Evolutionary conservation across 2,888 invertebrate genomes (phyloP), one percentile per base, ranked within the genome.

Genomic region (Tenthredo notha): DNA sequence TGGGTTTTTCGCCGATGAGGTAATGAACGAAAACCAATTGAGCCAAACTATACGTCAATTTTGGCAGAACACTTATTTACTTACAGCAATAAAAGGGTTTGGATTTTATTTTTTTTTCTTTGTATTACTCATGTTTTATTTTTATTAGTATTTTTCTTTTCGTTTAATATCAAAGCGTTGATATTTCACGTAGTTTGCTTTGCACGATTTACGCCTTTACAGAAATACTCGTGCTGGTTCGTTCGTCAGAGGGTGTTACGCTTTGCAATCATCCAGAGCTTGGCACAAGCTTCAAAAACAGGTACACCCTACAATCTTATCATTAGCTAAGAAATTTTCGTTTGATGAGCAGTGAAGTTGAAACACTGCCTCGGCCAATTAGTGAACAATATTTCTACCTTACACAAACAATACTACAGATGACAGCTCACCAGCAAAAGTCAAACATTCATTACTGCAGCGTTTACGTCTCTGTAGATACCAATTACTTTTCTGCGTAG

Each of bases 271-370:
- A 25, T 61, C 61, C 61, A 2, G 25, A 25, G 61, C 61, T 61
- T 25, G 3, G 61, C 21, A 61, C 2, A 29, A 33, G 18, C 33
- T 67, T 25, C 67, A 67, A 18, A 15, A 67, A 18, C 33, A 29
- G 67, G 33, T 67, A 67, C 7, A 33, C 29, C 33, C 67, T 67
- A 5, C 67, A 33, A 67, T 67, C 67, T 67, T 33, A 67, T 67
- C 67, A 33, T 67, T 67, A 33, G 67, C 67, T 67, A 18, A 15
- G 33, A 67, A 67, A 67, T 33, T 33, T 67, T 67, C 67, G 67
- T 33, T 67, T 33, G 67, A 33, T 67, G 33, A 21, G 67, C 67
- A 67, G 29, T 33, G 33, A 33, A 67, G 33, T 67, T 67, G 67
- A 33, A 33, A 33, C 33, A 18, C 33, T 67, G 33, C 15, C 18